Evolutionary conservation across 2,888 invertebrate species (phyloP).

Genomic region (Lasioglossum zephyrum): DNA sequence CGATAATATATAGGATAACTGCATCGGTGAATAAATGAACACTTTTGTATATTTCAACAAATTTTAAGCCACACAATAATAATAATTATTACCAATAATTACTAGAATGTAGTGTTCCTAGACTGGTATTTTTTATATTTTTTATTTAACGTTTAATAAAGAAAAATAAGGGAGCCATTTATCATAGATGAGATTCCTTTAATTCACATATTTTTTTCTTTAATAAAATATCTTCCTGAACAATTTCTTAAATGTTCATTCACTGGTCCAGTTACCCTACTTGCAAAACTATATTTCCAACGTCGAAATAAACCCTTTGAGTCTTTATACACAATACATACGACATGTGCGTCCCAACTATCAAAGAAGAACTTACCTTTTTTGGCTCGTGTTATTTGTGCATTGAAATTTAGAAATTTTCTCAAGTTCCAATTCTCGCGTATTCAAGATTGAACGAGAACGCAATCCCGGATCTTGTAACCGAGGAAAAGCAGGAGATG

Average conservation of each 20-base stretch:
- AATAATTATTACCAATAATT: no score
- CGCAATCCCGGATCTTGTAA: slow-evolving; percentile 84
- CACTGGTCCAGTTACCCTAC: neutral
- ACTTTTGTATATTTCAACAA: no score
- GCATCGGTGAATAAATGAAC: no score
- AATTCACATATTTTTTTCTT: no score
- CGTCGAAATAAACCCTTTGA: slow-evolving; percentile 7
- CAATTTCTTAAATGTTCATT: no score
- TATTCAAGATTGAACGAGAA: slow-evolving; percentile 87
- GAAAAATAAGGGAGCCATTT: no score
- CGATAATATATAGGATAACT: neutral
- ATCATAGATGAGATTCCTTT: no score
- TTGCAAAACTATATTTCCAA: neutral
- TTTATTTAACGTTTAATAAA: no score
- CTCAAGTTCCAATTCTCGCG: slow-evolving; percentile 6
- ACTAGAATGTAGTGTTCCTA: no score
- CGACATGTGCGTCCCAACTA: neutral
- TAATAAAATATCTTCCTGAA: no score
- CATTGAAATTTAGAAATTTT: neutral
- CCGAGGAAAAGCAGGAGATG: slow-evolving; percentile 61
- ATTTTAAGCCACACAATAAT: no score
- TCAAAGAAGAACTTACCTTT: neutral
- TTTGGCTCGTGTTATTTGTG: neutral
- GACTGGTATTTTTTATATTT: no score
- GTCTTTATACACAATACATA: neutral